Percentiles rank a stretch among this genome's conserved stretches.
Conservation (phyloP, 2,888 invertebrate species). For the Gortyna flavago region DNA sequence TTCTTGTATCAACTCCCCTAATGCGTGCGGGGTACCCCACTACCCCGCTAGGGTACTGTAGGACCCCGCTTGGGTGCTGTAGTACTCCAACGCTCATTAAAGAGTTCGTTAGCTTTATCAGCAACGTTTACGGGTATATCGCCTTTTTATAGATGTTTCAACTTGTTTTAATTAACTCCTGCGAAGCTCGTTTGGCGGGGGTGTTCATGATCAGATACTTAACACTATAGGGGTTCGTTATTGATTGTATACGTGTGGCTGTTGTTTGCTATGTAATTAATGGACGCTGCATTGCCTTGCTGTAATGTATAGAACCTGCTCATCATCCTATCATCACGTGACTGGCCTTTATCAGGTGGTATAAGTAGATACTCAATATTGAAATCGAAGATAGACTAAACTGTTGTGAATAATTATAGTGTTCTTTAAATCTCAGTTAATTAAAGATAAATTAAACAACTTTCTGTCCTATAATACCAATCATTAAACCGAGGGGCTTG, state of each 20-base stretch:
- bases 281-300: background rate
- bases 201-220: slow-evolving; percentile 48
- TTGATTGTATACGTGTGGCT: slow-evolving; percentile 25
- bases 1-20: slow-evolving; percentile 61
- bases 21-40: slow-evolving; percentile 56
- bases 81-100: slow-evolving; percentile 63
- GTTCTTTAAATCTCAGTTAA: background rate
- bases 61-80: slow-evolving; percentile 7
- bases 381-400: background rate
- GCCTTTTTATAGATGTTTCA: slow-evolving; percentile 77
- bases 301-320: background rate
- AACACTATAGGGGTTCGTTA: slow-evolving; percentile 39
- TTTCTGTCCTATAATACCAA: background rate
- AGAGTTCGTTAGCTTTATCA: slow-evolving; percentile 73
- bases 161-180: slow-evolving; percentile 76
- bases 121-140: slow-evolving; percentile 63
- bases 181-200: slow-evolving; percentile 31
- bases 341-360: background rate
- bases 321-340: background rate
- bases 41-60: slow-evolving; percentile 16
- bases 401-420: background rate
- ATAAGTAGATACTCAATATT: background rate
- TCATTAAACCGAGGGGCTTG: background rate
- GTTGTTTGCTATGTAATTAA: background rate
- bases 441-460: background rate